Evolutionary conservation across 2,888 invertebrate species (phyloP).

Genomic region (Colostygia pectinataria): DNA sequence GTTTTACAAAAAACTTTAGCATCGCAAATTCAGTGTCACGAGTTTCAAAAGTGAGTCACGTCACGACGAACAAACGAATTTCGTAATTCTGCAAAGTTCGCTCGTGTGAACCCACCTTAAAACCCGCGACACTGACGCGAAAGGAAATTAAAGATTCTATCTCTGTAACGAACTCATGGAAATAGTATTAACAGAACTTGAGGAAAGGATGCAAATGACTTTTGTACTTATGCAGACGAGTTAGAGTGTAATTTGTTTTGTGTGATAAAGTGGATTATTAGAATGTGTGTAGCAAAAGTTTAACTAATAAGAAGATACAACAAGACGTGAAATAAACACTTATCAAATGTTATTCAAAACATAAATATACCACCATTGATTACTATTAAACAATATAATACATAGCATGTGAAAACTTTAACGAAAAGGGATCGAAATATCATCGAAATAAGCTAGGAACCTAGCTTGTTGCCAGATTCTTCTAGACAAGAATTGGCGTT

Average conservation of each 20-base stretch:
- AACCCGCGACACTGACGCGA: slow-evolving; percentile 48
- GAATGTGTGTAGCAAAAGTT: slow-evolving; percentile 10
- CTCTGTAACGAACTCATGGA: slow-evolving; percentile 63
- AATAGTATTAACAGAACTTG: slow-evolving; percentile 57
- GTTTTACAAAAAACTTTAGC: slow-evolving; percentile 2
- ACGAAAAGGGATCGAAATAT: too few species aligned
- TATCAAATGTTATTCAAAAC: too few species aligned
- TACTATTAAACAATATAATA: too few species aligned
- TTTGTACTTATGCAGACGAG: slow-evolving; percentile 27
- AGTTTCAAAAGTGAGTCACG: slow-evolving; percentile 17
- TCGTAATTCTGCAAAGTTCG: slow-evolving; percentile 26
- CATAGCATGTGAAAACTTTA: too few species aligned
- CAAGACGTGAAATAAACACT: slow-evolving; percentile 1
- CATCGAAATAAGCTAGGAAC: too few species aligned
- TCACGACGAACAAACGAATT: slow-evolving; percentile 16
- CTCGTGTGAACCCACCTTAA: slow-evolving; percentile 20
- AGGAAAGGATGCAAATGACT: slow-evolving; percentile 30
- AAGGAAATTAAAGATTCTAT: slow-evolving; percentile 79
- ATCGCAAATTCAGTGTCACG: slow-evolving; percentile 1
- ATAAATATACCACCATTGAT: too few species aligned
- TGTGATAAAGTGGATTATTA: background rate
- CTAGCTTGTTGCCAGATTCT: too few species aligned
- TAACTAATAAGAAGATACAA: slow-evolving; percentile 5
- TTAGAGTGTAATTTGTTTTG: slow-evolving; percentile 24
- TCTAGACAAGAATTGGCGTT: too few species aligned